Percentiles rank a stretch among this genome's conserved stretches.
phyloP scores from a whole-genome alignment of 2,797 vertebrate genomes.

The Pelochelys cantorii region DNA sequence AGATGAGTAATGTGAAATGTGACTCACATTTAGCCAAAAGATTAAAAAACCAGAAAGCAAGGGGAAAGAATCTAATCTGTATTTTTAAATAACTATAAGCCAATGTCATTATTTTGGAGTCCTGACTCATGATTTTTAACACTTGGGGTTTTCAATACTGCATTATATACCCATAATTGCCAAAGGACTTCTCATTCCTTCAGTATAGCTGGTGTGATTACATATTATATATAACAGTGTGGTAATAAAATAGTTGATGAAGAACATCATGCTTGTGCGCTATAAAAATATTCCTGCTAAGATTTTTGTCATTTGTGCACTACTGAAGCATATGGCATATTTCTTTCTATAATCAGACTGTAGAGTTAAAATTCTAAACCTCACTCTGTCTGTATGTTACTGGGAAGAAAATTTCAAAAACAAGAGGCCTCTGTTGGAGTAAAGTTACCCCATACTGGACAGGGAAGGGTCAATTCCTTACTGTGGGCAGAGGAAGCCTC shows the following conservation, averaged over 20 bases:
- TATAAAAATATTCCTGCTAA: constrained; percentile 4
- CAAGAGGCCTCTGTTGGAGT: background rate
- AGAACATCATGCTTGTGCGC: background rate
- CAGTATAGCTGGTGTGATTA: background rate
- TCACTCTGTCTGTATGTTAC: background rate
- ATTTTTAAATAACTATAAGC: background rate
- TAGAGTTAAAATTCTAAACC: background rate
- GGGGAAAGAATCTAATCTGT: background rate
- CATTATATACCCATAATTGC: rapidly evolving
- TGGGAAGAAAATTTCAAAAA: background rate
- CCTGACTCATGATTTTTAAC: rapidly evolving
- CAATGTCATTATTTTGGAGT: background rate
- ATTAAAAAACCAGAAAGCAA: background rate
- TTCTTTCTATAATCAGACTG: background rate
- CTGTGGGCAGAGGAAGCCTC: too few relatives aligned
- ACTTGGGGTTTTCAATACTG: background rate
- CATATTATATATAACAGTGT: rapidly evolving
- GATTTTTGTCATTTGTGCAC: background rate
- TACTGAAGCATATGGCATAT: background rate
- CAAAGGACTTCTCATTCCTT: background rate
- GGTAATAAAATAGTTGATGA: background rate
- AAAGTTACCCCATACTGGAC: background rate
- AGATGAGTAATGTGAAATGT: background rate
- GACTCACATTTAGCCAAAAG: background rate
- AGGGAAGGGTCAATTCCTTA: too few relatives aligned